Evolutionary conservation across 2,888 invertebrate species (phyloP), one percentile per base, ranked within the genome.

Genomic region (Hirtodrosophila trivittata): DNA sequence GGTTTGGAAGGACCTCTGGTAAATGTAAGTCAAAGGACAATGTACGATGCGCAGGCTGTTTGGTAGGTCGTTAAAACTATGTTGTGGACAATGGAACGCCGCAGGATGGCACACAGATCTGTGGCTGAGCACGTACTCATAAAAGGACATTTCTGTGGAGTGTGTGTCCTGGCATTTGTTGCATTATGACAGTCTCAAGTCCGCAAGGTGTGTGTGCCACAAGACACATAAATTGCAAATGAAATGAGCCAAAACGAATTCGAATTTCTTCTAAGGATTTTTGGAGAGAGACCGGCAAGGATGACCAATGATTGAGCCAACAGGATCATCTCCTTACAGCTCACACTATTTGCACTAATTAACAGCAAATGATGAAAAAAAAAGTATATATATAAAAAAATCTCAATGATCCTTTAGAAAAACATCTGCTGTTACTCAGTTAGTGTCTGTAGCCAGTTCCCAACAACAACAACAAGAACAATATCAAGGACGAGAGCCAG

Each of bases 211-310:
- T 72, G 66, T 33, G 37, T 45, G 39, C 21, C 42, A 57, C 41
- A 66, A 37, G 38, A 57, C 75, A 66, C 87, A 87, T 88, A 88
- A 88, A 88, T 88, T 87, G 86, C 88, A 87, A 89, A 87, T 82
- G 74, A 89, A 89, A 87, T 89, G 88, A 88, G 87, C 81, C 88
- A 89, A 83, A 84, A 59, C 88, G 87, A 88, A 88, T 86, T 42
- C 62, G 65, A 57, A 66, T 59, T 37, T 21, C 25, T 12, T 38
- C 32, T 4, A 63, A 51, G 30, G 32, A 18, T 16, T 32, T 37
- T 13, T 33, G 5, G 5, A 21, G 21, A 41, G 21, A 12, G 12
- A 3, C 16, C 38, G 25, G n/a, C n/a, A 41, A 54, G 50, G 14
- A 35, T 38, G 8, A 42, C 28, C 35, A 18, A 21, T 58, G 26